phyloP scores from a whole-genome alignment of 1,140 invertebrate genomes.

The Trichonephila inaurata region DNA sequence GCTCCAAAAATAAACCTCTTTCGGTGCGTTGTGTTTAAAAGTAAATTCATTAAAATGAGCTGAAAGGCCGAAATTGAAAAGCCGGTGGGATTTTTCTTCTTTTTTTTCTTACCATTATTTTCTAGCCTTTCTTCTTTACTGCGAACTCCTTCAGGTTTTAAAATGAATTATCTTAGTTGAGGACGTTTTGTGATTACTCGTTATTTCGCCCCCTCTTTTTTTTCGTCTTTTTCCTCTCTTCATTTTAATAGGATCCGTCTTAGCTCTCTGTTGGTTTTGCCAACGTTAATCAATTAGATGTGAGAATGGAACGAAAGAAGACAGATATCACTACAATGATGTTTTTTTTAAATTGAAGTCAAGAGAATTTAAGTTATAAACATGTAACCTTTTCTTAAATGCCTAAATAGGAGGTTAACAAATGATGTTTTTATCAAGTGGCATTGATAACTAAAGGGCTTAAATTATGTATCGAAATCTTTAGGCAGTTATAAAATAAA shows the following conservation, averaged over 20 bases:
- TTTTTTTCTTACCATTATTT: slow-evolving; percentile 13
- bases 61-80: slow-evolving; percentile 62
- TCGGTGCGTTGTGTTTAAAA: slow-evolving; percentile 47
- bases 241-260: neutral
- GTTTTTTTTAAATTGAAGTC: no score
- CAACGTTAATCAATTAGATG: slow-evolving; percentile 13
- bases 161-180: slow-evolving; percentile 40
- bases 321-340: no score
- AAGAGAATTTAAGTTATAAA: no score
- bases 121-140: neutral
- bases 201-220: neutral
- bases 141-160: slow-evolving; percentile 6
- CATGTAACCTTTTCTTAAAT: no score
- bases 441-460: no score
- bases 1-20: slow-evolving; percentile 58
- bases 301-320: neutral
- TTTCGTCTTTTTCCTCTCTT: neutral
- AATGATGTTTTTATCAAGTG: no score
- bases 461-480: no score
- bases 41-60: slow-evolving; percentile 71
- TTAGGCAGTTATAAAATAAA: no score
- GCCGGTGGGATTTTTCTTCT: slow-evolving; percentile 39
- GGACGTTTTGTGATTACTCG: slow-evolving; percentile 12
- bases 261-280: neutral
- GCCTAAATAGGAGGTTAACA: no score